A percentile compares a stretch with the other conserved stretches of the same genome.
Evolutionary conservation across 2,888 invertebrate genomes (phyloP).

Genomic region (Dexiosoma caninum): DNA sequence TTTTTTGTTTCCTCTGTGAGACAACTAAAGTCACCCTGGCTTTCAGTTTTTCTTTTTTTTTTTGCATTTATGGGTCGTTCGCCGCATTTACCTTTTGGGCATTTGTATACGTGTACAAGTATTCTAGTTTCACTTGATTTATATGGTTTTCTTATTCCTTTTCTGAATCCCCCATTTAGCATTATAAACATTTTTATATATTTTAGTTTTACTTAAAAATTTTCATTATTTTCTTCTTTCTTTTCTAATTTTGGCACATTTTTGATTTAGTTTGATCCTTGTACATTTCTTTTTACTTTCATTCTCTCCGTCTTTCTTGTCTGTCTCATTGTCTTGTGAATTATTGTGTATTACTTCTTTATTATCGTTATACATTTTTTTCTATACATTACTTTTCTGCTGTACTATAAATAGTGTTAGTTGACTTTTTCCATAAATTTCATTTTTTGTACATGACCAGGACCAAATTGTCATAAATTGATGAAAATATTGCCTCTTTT

Average conservation of each 20-base stretch:
- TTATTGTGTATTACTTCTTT: conserved; percentile 49
- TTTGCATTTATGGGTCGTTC: conserved; percentile 56
- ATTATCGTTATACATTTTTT: conserved; percentile 1
- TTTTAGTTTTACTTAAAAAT: background rate
- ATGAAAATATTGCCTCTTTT: background rate
- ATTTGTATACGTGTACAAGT: conserved; percentile 62
- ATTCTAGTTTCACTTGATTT: conserved; percentile 48
- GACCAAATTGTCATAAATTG: conserved; percentile 27
- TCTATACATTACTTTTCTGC: conserved; percentile 9
- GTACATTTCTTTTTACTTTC: conserved; percentile 33
- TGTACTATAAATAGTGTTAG: conserved; percentile 38
- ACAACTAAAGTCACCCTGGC: conserved; percentile 56
- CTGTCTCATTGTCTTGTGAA: conserved; percentile 20
- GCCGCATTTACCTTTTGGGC: conserved; percentile 60
- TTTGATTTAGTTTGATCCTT: conserved; percentile 61
- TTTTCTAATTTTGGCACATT: conserved; percentile 50
- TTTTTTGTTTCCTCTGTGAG: conserved; percentile 56
- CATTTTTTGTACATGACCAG: background rate
- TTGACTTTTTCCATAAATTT: background rate
- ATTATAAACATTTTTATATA: conserved; percentile 30
- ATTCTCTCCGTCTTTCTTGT: background rate
- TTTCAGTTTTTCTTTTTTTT: conserved; percentile 6
- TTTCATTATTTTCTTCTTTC: background rate
- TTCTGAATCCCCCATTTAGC: background rate
- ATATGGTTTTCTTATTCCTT: conserved; percentile 21